Conservation (phyloP, 2,113 vertebrate genomes). For the Spilogale gracilis region DNA sequence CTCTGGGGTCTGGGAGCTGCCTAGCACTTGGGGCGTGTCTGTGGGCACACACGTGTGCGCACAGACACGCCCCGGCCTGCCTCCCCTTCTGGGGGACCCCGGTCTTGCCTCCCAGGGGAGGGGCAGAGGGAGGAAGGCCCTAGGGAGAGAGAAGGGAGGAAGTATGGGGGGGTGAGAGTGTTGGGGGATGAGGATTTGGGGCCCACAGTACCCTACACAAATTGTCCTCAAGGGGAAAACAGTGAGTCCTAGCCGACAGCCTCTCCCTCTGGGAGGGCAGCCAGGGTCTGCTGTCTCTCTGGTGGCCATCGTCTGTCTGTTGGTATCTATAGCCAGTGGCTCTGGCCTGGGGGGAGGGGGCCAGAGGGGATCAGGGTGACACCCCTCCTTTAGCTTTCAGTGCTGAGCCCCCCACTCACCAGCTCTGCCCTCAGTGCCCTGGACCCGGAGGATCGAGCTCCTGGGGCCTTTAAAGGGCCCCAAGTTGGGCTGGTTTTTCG, state of each 20-base stretch:
- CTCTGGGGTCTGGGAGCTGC: slow-evolving; percentile 32
- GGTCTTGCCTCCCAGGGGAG: background rate
- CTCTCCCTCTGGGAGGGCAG: background rate
- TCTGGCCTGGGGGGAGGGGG: background rate
- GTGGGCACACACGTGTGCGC: background rate
- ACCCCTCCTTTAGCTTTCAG: background rate
- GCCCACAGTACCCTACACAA: background rate
- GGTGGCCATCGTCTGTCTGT: background rate
- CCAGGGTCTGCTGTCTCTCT: background rate
- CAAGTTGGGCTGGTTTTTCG: background rate
- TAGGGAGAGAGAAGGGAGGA: background rate
- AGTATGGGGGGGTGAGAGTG: background rate
- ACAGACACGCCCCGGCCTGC: background rate
- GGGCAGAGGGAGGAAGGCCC: background rate
- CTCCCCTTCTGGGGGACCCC: background rate
- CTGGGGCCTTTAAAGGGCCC: background rate
- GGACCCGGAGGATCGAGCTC: background rate
- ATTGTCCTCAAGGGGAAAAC: background rate
- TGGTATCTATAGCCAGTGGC: background rate
- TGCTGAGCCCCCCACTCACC: no score
- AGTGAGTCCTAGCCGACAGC: background rate
- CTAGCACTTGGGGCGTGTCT: background rate
- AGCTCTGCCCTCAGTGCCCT: background rate
- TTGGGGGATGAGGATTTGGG: background rate
- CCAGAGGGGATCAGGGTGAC: background rate